A percentile compares a stretch with the other conserved stretches of the same genome.
Conservation (phyloP, 2,797 vertebrate species). For the Nothura maculosa region DNA sequence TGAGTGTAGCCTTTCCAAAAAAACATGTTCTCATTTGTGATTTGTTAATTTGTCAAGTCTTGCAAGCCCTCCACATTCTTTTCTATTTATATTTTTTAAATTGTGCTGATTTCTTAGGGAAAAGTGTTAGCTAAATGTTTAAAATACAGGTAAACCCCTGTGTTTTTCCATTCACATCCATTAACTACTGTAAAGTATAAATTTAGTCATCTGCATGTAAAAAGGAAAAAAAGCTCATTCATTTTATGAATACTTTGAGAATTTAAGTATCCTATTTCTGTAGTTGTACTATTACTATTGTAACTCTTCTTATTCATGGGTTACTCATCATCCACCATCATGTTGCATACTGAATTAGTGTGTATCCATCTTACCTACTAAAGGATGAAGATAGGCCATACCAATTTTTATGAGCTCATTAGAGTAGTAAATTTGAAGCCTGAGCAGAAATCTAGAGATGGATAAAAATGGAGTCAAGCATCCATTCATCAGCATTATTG, state of each 20-base stretch:
- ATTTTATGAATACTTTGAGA: neutral
- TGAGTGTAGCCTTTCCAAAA: neutral
- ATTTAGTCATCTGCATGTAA: neutral
- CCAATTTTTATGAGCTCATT: neutral
- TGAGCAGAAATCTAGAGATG: neutral
- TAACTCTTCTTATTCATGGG: neutral
- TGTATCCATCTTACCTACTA: neutral
- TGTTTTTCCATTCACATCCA: neutral
- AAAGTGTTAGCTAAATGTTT: neutral
- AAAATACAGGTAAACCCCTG: neutral
- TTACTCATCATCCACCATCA: accelerated
- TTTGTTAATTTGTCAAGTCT: neutral
- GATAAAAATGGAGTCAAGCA: neutral
- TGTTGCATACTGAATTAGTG: neutral
- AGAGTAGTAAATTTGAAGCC: neutral
- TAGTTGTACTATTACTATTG: neutral
- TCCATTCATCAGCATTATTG: neutral
- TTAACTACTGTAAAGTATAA: neutral
- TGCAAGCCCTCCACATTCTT: neutral
- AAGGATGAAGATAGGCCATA: neutral
- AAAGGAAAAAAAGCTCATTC: neutral
- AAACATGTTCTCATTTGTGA: neutral
- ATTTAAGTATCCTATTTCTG: neutral
- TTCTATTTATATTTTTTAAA: neutral
- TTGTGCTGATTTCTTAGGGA: neutral